phyloP scores from a whole-genome alignment of 2,888 invertebrate species.

The Busseola fusca region DNA sequence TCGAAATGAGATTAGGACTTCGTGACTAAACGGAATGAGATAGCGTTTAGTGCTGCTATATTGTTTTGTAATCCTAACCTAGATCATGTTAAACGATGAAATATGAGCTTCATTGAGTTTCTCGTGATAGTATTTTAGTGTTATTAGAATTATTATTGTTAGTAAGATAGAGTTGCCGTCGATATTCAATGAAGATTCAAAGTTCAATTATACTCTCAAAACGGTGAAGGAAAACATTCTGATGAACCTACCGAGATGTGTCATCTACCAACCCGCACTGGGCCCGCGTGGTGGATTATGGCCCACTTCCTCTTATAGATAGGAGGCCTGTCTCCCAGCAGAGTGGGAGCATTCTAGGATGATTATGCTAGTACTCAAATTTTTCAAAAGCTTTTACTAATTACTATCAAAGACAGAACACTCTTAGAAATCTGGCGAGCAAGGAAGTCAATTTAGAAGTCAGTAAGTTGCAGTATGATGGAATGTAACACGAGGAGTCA shows the following conservation, averaged over 20 bases:
- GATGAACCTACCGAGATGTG: no score
- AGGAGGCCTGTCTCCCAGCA: no score
- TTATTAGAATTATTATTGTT: not conserved
- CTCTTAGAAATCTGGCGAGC: slow-evolving; percentile 11
- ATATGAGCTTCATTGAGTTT: slow-evolving; percentile 22
- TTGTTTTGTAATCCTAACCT: slow-evolving; percentile 38
- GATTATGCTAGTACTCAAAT: not conserved
- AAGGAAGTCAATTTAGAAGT: slow-evolving; percentile 45
- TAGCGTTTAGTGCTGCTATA: slow-evolving; percentile 24
- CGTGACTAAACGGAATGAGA: slow-evolving; percentile 52
- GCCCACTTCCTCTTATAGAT: no score
- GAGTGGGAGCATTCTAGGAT: not conserved
- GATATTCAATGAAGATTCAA: not conserved
- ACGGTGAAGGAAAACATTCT: not conserved
- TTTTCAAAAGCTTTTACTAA: slow-evolving; percentile 18
- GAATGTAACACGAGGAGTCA: slow-evolving; percentile 47
- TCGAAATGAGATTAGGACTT: slow-evolving; percentile 50
- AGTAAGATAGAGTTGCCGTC: not conserved
- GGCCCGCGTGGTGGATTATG: not conserved
- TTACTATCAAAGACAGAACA: slow-evolving; percentile 36
- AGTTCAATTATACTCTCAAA: not conserved
- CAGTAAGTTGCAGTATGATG: slow-evolving; percentile 37
- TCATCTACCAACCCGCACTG: no score
- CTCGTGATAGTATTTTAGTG: slow-evolving; percentile 9
- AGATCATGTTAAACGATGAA: slow-evolving; percentile 46